Base-by-base conservation (phyloP, 2,888 invertebrate species). In the Eristalinus sepulchralis region DNA sequence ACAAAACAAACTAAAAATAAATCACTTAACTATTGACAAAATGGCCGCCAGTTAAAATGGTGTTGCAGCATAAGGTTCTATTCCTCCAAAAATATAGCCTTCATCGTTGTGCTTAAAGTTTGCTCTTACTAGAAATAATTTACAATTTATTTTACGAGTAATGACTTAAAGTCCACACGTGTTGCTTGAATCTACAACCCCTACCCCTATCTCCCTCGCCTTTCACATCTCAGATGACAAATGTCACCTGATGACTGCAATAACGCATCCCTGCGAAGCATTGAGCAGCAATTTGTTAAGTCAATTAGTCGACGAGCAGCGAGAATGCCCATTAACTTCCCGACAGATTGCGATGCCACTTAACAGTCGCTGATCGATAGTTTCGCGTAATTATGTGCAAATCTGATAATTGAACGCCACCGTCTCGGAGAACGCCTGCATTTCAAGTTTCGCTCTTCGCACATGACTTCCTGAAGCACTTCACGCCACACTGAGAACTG, bases 391-490 rank as follows among this genome's bases (percentile, higher is more conserved):
- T 79, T 59, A 20, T 36, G 33, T 34, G 24, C n/a, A 39, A 53
- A 27, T 13, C 17, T 71, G 66, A 66, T 72, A 67, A 79, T 79
- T 72, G 47, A 47, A 8, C 6, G 47, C 47, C 17, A 17, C 47
- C n/a, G 20, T 3, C 64, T 63, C 55, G 47, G 4, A 17, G 47
- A 47, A 47, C 47, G 47, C 17, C 47, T 47, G 17, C 17, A 47
- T 47, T 17, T 47, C 47, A 17, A 17, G 47, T 47, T 17, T 47
- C 47, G 17, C 8, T 47, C 47, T n/a, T 47, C 47, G 47, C 47
- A 47, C 47, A 47, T 17, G 47, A 47, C 47, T 47, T 47, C 47
- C 47, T 47, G 47, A 47, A 47, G 47, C 57, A 27, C 57, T 4
- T 24, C 22, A 1, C 22, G 24, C 0, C 22, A 24, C 24, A 1